Base-by-base conservation (phyloP, 2,797 vertebrate species). In the Hydrocynus forskahlii region DNA sequence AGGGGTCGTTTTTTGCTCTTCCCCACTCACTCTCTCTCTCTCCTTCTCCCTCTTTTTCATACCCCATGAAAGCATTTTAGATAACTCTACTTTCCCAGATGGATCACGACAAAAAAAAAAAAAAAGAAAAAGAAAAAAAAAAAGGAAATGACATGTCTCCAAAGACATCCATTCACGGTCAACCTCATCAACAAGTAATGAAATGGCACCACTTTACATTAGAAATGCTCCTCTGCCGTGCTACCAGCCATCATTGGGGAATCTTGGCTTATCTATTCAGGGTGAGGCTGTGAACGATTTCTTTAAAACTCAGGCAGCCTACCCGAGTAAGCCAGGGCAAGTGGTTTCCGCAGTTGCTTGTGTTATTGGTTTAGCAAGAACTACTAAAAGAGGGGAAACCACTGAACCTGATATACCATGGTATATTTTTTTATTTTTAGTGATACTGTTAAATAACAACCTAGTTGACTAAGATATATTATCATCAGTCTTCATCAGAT, bases 101-200 rank as follows among this genome's bases (percentile, higher is more conserved):
- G 84, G 86, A 90, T 87, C 74, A 80, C 79, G 21, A 89, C 17
- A 40, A 38, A 19, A 72, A 83, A 86, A 89, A 66, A 29, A n/a
- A 57, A 19, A 62, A 8, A 29, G 1, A 29, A 29, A 38, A 29
- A 45, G 19, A 48, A 29, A 70, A 38, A 29, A 45, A 29, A 48
- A 29, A 70, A 17, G 48, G 71, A 72, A 45, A 29, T 29, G 29
- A 23, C 9, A 16, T 84, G 84, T 91, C 89, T 89, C 86, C 75
- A 82, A 84, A 91, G 87, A 88, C 63, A 23, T 79, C 69, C 84
- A 70, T 89, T 87, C 92, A 90, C 72, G 45, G 29, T 82, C 80
- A 90, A 92, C 85, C 89, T 69, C 80, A 80, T 92, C 90, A 92
- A 83, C 85, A 86, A 79, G 83, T 80, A 88, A 93, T 86, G 85